Evolutionary conservation across 2,113 vertebrate species (phyloP).

Genomic region (Thunnus thynnus): DNA sequence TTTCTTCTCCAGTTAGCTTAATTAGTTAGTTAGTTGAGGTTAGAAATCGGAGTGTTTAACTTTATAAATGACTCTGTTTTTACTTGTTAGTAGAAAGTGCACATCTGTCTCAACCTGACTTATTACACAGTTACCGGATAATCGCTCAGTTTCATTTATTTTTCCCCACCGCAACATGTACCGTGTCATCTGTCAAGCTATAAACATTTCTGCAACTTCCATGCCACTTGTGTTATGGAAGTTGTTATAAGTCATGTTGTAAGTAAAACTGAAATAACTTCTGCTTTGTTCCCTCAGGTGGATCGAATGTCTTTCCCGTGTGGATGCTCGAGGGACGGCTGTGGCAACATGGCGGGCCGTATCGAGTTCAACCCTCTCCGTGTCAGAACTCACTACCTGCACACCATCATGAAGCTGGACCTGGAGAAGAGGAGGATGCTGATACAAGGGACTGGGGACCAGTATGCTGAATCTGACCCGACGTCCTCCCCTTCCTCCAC

Average conservation of each 20-base stretch:
- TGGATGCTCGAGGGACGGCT: conserved; percentile 96
- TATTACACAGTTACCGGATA: not conserved
- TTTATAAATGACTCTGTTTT: too few species aligned
- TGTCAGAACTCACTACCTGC: conserved; percentile 96
- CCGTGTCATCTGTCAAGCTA: not conserved
- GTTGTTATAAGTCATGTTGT: too few species aligned
- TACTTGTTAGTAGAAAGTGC: too few species aligned
- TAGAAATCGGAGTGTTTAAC: too few species aligned
- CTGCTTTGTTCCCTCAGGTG: conserved; percentile 85
- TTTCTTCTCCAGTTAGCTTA: too few species aligned
- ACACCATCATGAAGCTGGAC: conserved; percentile 98
- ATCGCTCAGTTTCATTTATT: not conserved
- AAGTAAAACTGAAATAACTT: not conserved
- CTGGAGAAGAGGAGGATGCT: conserved; percentile 90
- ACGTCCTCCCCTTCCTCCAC: conserved; percentile 55
- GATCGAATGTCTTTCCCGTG: conserved; percentile 98
- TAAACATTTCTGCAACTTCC: not conserved
- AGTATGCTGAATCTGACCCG: conserved; percentile 62
- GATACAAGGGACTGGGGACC: conserved; percentile 60
- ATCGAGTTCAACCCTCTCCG: conserved; percentile 98
- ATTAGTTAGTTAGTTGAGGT: too few species aligned
- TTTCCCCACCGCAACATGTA: not conserved
- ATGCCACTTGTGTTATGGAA: too few species aligned
- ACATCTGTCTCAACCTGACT: not conserved
- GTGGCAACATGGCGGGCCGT: conserved; percentile 92